Evolutionary conservation across 2,888 invertebrate species (phyloP), one percentile per base, ranked within the genome.

Genomic region (Corbicula japonica): DNA sequence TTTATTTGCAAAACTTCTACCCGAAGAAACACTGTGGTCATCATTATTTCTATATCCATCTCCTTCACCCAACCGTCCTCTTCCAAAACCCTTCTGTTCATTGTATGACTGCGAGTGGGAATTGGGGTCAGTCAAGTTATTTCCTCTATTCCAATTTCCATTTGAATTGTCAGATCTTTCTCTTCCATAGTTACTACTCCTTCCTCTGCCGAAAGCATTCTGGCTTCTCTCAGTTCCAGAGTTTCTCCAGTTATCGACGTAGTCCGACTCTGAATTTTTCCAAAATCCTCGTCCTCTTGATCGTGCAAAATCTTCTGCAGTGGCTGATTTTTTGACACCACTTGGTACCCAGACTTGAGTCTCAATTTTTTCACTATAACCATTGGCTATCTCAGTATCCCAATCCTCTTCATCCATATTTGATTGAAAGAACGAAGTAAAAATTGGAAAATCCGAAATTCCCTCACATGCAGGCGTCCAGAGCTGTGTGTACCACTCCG

Each of bases 361-460:
- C 5, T 46, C 58, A 34, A 48, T 60, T 48, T 26, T 44, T 23
- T 34, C 46, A 1, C 76, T 60, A 63, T 38, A 15, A 30, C 66
- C 54, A 30, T 23, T 66, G 30, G n/a, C 35, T n/a, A 66, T 69
- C 30, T 69, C 73, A 58, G 65, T 63, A 34, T 80, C 80, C 80
- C 80, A 80, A 41, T 80, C 80, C 58, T 80, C 80, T 38, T n/a
- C n/a, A n/a, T 73, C 80, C 80, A 80, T 76, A 48, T 21, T 63
- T 63, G 0, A 18, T 60, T 35, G 54, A 54, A 30, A n/a, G 34
- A 35, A 1, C 21, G 12, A 34, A 38, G 26, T 35, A 50, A 63
- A 35, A n/a, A 35, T 23, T 23, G 8, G 23, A 28, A 66, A 66
- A 66, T 30, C 8, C 28, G 54, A 60, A 65, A n/a, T 65, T 65